Evolutionary conservation across 2,113 vertebrate species (phyloP).

Genomic region (Hydrochoerus hydrochaeris): DNA sequence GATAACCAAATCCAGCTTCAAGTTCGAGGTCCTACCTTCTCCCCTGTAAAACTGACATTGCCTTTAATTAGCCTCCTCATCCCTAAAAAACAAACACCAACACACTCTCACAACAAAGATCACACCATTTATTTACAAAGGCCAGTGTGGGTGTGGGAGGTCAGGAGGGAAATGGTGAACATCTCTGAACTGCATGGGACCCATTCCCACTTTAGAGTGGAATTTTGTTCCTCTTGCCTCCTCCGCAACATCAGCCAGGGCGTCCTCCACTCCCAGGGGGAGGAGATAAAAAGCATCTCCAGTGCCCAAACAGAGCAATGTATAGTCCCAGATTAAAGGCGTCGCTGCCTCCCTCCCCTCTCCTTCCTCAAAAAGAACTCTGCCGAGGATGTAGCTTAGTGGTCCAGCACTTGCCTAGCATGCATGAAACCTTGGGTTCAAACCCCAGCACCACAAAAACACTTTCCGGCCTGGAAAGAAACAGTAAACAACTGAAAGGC

Average conservation of each 20-base stretch:
- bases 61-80: not conserved
- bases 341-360: not conserved
- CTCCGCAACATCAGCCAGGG: not conserved
- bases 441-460: not conserved
- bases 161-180: not conserved
- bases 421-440: not conserved
- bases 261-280: not conserved
- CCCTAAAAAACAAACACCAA: conserved; percentile 16
- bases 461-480: conserved; percentile 39
- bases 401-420: not conserved
- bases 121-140: conserved; percentile 81
- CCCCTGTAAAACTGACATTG: not conserved
- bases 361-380: conserved; percentile 29
- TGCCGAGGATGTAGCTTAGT: not conserved
- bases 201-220: not conserved
- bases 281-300: not conserved
- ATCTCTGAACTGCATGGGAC: conserved; percentile 13
- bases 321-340: conserved; percentile 31
- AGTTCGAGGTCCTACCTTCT: not conserved
- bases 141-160: conserved; percentile 41
- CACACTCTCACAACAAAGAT: conserved; percentile 67
- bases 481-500: not conserved
- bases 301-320: not conserved
- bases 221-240: not conserved
- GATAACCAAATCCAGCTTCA: not conserved